phyloP scores from a whole-genome alignment of 2,888 invertebrate genomes.

The Lepeophtheirus nordmannii region DNA sequence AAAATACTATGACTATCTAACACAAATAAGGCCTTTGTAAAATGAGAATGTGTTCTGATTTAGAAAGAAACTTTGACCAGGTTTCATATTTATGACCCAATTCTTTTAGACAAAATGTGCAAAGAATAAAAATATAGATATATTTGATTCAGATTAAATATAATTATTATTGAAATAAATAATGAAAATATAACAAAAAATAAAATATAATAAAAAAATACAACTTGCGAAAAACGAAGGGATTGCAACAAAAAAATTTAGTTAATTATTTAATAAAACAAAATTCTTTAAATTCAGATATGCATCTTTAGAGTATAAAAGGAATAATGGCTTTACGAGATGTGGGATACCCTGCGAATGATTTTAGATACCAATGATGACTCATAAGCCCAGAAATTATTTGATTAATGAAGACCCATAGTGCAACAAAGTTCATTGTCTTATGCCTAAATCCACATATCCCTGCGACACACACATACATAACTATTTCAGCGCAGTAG shows the following conservation, averaged over 20 bases:
- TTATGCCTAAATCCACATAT: conserved; percentile 23
- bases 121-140: too few relatives aligned
- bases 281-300: not conserved
- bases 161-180: too few relatives aligned
- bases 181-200: too few relatives aligned
- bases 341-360: conserved; percentile 23
- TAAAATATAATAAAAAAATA: too few relatives aligned
- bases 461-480: conserved; percentile 20
- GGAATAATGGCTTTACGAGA: conserved; percentile 23
- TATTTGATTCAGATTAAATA: too few relatives aligned
- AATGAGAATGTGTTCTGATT: too few relatives aligned
- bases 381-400: conserved; percentile 23
- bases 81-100: too few relatives aligned
- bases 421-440: conserved; percentile 14
- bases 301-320: conserved; percentile 16
- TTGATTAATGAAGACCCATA: conserved; percentile 26
- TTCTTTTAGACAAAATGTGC: too few relatives aligned
- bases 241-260: not conserved
- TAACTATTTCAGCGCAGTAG: conserved; percentile 25
- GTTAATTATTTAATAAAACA: not conserved
- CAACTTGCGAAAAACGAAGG: too few relatives aligned
- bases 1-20: too few relatives aligned
- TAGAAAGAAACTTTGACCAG: too few relatives aligned
- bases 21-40: too few relatives aligned
- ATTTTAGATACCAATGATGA: conserved; percentile 24